Conservation (phyloP, 2,888 invertebrate genomes). For the Rhorus exstirpatorius region DNA sequence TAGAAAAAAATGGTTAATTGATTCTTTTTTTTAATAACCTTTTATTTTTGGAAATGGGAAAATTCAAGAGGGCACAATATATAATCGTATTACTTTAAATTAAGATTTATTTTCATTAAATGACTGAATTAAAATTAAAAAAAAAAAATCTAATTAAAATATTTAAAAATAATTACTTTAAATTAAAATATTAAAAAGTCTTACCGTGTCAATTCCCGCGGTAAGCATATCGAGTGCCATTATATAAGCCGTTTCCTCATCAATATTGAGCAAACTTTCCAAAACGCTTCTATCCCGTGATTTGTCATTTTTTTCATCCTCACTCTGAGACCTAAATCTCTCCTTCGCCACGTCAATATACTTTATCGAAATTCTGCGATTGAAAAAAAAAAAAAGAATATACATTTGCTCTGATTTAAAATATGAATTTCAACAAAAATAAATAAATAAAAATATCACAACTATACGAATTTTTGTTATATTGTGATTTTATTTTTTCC, state of each 20-base stretch:
- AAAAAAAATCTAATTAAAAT: too few species aligned
- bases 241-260: conserved; percentile 88
- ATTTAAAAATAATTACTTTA: too few species aligned
- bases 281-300: conserved; percentile 87
- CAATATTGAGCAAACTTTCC: conserved; percentile 89
- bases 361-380: conserved; percentile 78
- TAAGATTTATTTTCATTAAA: too few species aligned
- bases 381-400: background rate
- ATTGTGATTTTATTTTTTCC: background rate
- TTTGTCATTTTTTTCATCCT: conserved; percentile 75
- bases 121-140: too few species aligned
- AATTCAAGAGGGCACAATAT: too few species aligned
- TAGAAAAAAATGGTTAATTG: too few species aligned
- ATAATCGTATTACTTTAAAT: too few species aligned
- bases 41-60: too few species aligned
- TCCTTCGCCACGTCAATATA: conserved; percentile 83
- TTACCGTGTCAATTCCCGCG: conserved; percentile 92
- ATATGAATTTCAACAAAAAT: background rate
- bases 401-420: too few species aligned
- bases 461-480: background rate
- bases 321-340: conserved; percentile 78
- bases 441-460: background rate
- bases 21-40: too few species aligned
- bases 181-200: too few species aligned
- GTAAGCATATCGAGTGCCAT: conserved; percentile 91